Evolutionary conservation across 2,888 invertebrate genomes (phyloP).

Genomic region (Synergus laeviventris): DNA sequence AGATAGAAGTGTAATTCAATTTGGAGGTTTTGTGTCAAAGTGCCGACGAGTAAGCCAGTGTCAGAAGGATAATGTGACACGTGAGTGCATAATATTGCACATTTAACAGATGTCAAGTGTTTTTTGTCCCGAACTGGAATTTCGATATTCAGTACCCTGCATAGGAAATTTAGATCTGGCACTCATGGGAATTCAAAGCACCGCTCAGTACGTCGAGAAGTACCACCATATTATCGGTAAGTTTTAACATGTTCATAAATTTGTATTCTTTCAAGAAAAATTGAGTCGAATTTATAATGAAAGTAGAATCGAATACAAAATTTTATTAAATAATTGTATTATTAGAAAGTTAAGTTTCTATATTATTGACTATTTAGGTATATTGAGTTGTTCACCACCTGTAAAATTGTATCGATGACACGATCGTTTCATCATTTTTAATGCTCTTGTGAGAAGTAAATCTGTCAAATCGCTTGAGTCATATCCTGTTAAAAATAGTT

Average conservation of each 20-base stretch:
- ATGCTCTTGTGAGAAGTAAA: too few relatives aligned
- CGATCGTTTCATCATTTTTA: background rate
- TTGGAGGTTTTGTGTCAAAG: too few relatives aligned
- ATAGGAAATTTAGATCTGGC: constrained; percentile 64
- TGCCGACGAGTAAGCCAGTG: too few relatives aligned
- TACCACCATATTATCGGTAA: constrained; percentile 74
- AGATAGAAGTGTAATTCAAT: too few relatives aligned
- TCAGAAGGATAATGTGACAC: too few relatives aligned
- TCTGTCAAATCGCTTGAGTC: too few relatives aligned
- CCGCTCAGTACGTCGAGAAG: constrained; percentile 75
- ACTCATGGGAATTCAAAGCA: constrained; percentile 77
- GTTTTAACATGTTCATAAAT: constrained; percentile 14
- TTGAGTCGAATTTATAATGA: background rate
- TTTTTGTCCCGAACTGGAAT: constrained; percentile 59
- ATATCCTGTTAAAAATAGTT: too few relatives aligned
- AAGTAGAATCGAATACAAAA: too few relatives aligned
- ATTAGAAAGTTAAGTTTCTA: too few relatives aligned
- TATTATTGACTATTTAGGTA: too few relatives aligned
- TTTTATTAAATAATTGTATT: too few relatives aligned
- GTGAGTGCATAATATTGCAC: background rate
- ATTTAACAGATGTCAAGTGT: constrained; percentile 63
- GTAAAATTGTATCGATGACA: background rate
- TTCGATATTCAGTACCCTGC: constrained; percentile 61
- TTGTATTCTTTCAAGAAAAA: constrained; percentile 6
- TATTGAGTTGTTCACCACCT: background rate